A percentile compares a stretch with the other conserved stretches of the same genome.
These are phyloP conservation scores for Stomatorhinus ivindoensis DNA, from an alignment of 2,113 vertebrate species.

Conservation along the genomic window DNA sequence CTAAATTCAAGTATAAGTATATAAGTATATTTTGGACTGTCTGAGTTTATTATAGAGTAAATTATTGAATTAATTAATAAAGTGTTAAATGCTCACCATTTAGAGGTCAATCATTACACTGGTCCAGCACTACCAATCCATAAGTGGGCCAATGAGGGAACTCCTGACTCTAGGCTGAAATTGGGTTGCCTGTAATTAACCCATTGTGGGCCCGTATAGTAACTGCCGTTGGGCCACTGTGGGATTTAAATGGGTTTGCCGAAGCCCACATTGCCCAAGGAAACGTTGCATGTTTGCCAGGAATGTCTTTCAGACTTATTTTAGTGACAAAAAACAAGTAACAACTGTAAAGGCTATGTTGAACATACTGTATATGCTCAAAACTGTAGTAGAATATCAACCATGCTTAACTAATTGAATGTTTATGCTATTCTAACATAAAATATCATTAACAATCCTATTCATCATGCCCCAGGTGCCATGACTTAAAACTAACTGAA, in stretches of 20 bases:
- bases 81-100: not conserved
- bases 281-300: not conserved
- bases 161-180: not conserved
- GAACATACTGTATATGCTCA: not conserved
- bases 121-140: not conserved
- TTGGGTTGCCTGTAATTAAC: not conserved
- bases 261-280: not conserved
- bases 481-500: too few species aligned
- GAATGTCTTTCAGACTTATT: not conserved
- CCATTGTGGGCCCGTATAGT: not conserved
- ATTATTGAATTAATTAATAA: not conserved
- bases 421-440: not conserved
- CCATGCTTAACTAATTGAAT: not conserved
- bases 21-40: not conserved
- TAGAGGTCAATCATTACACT: not conserved
- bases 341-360: not conserved
- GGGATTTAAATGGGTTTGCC: not conserved
- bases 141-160: not conserved
- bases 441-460: too few species aligned
- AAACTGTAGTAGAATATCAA: not conserved
- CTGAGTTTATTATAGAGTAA: not conserved
- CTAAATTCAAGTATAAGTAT: not conserved
- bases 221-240: not conserved
- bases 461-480: too few species aligned
- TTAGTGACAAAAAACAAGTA: not conserved